These are phyloP conservation scores for Drosophila neonasuta DNA, from an alignment of 2,888 invertebrate species.

Conservation along the genomic window DNA sequence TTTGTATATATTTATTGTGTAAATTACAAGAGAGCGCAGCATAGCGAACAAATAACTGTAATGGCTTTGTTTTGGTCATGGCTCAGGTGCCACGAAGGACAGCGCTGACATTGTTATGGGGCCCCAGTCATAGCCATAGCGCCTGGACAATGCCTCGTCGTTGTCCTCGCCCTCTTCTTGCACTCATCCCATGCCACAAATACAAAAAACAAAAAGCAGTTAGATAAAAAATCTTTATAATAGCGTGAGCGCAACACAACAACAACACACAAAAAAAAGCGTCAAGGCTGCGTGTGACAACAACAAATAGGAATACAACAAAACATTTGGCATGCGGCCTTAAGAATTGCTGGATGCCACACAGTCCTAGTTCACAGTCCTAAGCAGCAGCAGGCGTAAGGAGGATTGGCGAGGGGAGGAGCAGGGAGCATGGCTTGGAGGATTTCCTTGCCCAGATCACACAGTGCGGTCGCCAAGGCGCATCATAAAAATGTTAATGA, in stretches of 20 bases:
- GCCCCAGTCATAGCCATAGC: conserved; percentile 14
- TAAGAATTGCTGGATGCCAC: conserved; percentile 44
- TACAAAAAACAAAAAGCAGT: conserved; percentile 69
- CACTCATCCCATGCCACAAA: conserved; percentile 28
- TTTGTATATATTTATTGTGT: conserved; percentile 76
- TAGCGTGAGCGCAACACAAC: conserved; percentile 47
- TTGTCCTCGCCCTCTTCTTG: conserved; percentile 8
- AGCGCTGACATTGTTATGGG: conserved; percentile 61
- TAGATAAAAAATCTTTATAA: conserved; percentile 75
- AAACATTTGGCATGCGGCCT: conserved; percentile 59
- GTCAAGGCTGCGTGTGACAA: conserved; percentile 70
- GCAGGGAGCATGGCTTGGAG: conserved; percentile 1
- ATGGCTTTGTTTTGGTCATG: conserved; percentile 76
- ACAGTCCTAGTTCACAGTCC: conserved; percentile 5
- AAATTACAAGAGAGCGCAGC: conserved; percentile 71
- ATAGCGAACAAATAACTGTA: conserved; percentile 75
- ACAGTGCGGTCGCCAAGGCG: conserved; percentile 73
- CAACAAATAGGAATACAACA: conserved; percentile 53
- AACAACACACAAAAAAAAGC: conserved; percentile 33
- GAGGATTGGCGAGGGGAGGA: background rate
- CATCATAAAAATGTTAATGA: conserved; percentile 77
- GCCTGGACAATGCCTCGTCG: conserved; percentile 26
- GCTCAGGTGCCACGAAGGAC: conserved; percentile 72
- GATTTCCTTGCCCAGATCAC: conserved; percentile 58
- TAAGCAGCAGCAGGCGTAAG: background rate